Percentiles rank a stretch among this genome's conserved stretches.
These are phyloP conservation scores for Lumbricus terrestris DNA, from an alignment of 2,888 invertebrate genomes.

Conservation along the genomic window DNA sequence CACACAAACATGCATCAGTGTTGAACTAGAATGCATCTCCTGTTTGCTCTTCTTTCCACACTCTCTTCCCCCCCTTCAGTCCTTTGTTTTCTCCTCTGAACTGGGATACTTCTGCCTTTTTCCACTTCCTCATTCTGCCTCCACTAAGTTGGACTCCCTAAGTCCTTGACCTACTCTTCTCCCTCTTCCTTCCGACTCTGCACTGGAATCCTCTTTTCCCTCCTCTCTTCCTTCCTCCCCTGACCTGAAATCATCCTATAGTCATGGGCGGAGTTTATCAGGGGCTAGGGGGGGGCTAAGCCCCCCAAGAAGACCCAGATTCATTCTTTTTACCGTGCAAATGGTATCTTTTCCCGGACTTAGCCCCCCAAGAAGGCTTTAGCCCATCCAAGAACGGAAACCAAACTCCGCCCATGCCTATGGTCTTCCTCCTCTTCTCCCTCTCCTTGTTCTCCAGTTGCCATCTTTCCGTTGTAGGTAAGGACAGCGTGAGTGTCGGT, in stretches of 20 bases:
- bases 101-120: neutral
- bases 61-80: neutral
- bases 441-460: neutral
- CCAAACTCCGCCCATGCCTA: no score
- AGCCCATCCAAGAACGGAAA: no score
- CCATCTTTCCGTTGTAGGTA: slow-evolving; percentile 19
- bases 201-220: neutral
- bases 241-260: no score
- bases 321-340: no score
- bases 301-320: no score
- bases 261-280: no score
- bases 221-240: no score
- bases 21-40: neutral
- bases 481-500: slow-evolving; percentile 32
- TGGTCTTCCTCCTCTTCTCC: neutral
- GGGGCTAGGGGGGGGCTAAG: no score
- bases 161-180: neutral
- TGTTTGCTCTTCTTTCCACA: neutral
- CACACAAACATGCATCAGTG: neutral
- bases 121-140: neutral
- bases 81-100: neutral
- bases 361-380: no score
- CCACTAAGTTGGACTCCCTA: neutral
- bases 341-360: no score
- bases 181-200: neutral